These are phyloP conservation scores for Bombyx mori DNA, from an alignment of 1,140 invertebrate genomes.

Conservation along the genomic window DNA sequence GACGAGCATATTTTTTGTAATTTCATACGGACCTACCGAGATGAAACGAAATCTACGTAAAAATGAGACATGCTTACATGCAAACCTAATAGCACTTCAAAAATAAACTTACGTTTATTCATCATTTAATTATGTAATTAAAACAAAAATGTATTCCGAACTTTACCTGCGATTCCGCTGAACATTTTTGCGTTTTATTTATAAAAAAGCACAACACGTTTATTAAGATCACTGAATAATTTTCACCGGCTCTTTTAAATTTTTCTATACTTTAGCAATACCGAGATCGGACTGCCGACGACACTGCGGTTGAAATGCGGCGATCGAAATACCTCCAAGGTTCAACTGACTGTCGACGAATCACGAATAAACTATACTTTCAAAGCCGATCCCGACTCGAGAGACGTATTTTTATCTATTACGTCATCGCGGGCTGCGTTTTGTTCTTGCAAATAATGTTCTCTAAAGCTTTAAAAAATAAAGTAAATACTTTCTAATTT, in stretches of 20 bases:
- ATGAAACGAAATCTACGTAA: slow-evolving; percentile 1
- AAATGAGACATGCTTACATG: background rate
- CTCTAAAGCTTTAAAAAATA: background rate
- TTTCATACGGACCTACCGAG: background rate
- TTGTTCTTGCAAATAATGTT: slow-evolving; percentile 16
- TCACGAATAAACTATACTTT: slow-evolving; percentile 11
- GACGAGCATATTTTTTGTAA: background rate
- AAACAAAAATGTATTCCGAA: slow-evolving; percentile 1
- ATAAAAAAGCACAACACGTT: slow-evolving; percentile 16
- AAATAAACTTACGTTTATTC: slow-evolving; percentile 5
- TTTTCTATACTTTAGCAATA: slow-evolving; percentile 14
- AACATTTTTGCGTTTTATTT: slow-evolving; percentile 49
- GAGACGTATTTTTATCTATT: slow-evolving; percentile 48
- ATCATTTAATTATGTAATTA: background rate
- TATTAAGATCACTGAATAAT: background rate
- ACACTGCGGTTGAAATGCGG: slow-evolving; percentile 14
- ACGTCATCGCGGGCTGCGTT: slow-evolving; percentile 44
- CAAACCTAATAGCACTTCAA: background rate
- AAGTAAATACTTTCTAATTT: too few relatives aligned
- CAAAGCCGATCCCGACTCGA: slow-evolving; percentile 21
- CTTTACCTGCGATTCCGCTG: slow-evolving; percentile 61
- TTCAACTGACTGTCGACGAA: slow-evolving; percentile 17
- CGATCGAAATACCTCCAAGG: slow-evolving; percentile 32
- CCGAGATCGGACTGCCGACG: slow-evolving; percentile 12
- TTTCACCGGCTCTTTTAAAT: background rate